Base-by-base conservation (phyloP, 1,140 invertebrate species). In the Drosophila kanapiae region DNA sequence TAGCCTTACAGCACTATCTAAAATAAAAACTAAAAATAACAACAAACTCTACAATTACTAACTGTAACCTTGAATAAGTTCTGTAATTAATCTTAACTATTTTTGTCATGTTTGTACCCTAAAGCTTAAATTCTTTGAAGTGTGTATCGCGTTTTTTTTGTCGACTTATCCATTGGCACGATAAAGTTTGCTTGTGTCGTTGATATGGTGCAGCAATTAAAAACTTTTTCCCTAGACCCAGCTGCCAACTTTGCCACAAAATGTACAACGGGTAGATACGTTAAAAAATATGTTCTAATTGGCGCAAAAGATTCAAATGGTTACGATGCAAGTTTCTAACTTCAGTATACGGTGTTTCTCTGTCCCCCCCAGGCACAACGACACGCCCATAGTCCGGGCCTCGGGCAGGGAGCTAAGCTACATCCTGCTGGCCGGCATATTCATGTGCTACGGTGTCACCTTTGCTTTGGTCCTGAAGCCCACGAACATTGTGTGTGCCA, bases 401-500 rank as follows among this genome's bases (percentile, higher is more conserved):
- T 97, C 97, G 8, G 97, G 97, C 4, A 94, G 97, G 61, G 98
- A 99, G 93, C 94, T 99, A 40, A 97, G 96, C 70, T 98, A 97
- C 91, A 96, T 98, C 5, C 94, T 99, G 43, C 94, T 99, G n/a
- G 95, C 94, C 23, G 98, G 97, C 6, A 97, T 98, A 76, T 94
- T 98, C 48, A 95, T 98, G 92, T 98, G 98, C 93, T 99, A 98
- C 93, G 94, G 96, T 49, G 96, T 98, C 62, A 98, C 97, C 6
- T 98, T 98, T 92, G 94, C 96, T 2, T 94, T 98, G 11, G 95
- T 98, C 6, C 92, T 98, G 11, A 95, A 95, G 68, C 96, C 96
- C 0, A 96, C 95, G 8, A 95, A 97, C 91, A 91, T 96, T 60
- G 95, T 97, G 29, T 97, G 96, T 85, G 95, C 96, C 14, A 93